A percentile compares a stretch with the other conserved stretches of the same genome.
phyloP scores from a whole-genome alignment of 2,113 vertebrate genomes.

The Ciconia boyciana region DNA sequence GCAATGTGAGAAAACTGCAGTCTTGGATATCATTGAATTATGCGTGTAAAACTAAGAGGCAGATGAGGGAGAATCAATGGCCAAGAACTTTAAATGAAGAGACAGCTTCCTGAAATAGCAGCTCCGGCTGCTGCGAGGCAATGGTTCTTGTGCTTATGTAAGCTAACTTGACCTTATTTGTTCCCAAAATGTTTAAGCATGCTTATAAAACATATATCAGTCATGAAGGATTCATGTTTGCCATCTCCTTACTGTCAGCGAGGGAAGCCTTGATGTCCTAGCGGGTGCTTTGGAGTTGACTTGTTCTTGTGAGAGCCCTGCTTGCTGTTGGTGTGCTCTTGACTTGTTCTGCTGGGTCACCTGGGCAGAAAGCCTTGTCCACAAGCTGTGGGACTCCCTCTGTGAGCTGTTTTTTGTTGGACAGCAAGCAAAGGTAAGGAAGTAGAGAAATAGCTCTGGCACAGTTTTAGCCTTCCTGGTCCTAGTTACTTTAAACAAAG shows the following conservation, averaged over 20 bases:
- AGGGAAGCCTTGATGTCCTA: neutral
- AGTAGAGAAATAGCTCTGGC: neutral
- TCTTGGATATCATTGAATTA: neutral
- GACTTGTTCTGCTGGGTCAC: neutral
- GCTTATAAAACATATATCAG: neutral
- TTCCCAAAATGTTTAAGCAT: neutral
- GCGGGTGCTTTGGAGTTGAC: rapidly evolving
- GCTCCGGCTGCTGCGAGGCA: neutral
- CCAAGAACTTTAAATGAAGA: neutral
- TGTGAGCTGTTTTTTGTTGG: neutral
- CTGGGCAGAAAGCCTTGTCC: neutral
- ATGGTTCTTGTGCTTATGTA: constrained; percentile 32
- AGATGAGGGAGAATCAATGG: neutral
- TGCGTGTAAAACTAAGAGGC: neutral
- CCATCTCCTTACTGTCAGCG: neutral
- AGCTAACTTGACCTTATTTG: constrained; percentile 48
- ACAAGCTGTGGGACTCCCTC: neutral
- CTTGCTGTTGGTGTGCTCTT: neutral
- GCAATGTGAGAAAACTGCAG: neutral
- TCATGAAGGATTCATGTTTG: neutral
- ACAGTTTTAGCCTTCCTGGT: neutral
- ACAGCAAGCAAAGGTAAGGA: neutral
- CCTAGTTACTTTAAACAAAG: neutral
- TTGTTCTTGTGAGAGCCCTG: neutral
- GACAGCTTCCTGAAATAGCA: constrained; percentile 58